A percentile compares a stretch with the other conserved stretches of the same genome.
Evolutionary conservation across 2,888 invertebrate genomes (phyloP).

Genomic region (Drosophila mimetica): DNA sequence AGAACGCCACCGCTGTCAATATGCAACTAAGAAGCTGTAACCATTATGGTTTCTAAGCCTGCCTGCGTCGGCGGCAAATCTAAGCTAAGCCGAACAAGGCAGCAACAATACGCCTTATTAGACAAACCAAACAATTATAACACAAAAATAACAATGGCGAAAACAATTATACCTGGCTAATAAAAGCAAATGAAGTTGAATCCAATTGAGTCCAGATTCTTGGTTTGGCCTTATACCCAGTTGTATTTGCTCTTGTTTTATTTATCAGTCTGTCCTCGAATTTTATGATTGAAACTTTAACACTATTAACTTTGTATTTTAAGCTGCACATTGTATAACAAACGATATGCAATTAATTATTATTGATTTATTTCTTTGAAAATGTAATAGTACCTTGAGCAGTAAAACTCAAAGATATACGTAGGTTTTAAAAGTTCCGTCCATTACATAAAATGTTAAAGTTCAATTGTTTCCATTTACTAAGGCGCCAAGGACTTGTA

Average conservation of each 20-base stretch:
- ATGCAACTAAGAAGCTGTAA: slow-evolving; percentile 29
- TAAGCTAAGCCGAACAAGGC: slow-evolving; percentile 11
- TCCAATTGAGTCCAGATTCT: slow-evolving; percentile 8
- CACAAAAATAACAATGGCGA: slow-evolving; percentile 19
- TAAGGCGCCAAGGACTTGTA: too few species aligned
- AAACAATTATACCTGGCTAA: slow-evolving; percentile 21
- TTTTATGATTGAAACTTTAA: slow-evolving; percentile 11
- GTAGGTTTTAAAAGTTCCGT: background rate
- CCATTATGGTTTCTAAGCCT: slow-evolving; percentile 38
- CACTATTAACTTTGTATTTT: background rate
- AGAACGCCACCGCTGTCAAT: slow-evolving; percentile 46
- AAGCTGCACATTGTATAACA: too few species aligned
- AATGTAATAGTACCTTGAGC: too few species aligned
- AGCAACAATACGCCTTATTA: slow-evolving; percentile 24
- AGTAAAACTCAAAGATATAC: background rate
- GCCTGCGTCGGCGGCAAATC: slow-evolving; percentile 42
- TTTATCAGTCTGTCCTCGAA: slow-evolving; percentile 19
- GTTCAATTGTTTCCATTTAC: background rate
- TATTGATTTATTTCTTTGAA: too few species aligned
- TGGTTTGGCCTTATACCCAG: slow-evolving; percentile 1
- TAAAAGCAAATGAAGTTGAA: slow-evolving; percentile 27
- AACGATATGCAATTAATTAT: too few species aligned
- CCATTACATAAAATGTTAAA: background rate
- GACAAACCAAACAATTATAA: slow-evolving; percentile 21
- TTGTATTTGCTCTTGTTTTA: slow-evolving; percentile 4